These are phyloP conservation scores for Malurus cyaneus DNA, from an alignment of 2,113 vertebrate species.

Conservation along the genomic window DNA sequence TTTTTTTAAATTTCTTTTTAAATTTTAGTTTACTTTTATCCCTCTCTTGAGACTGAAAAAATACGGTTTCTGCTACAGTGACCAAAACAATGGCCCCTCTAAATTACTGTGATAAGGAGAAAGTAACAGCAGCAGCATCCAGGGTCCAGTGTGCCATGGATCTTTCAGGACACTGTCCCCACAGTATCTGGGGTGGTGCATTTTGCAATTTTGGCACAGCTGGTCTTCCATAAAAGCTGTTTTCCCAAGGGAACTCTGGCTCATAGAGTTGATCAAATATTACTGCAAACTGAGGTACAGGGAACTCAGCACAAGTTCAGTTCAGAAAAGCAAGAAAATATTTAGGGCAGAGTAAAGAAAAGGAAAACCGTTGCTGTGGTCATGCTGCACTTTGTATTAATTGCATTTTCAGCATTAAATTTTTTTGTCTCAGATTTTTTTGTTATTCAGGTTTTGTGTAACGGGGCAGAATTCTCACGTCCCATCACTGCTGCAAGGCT, in stretches of 20 bases:
- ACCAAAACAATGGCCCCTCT: not conserved
- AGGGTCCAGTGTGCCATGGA: not conserved
- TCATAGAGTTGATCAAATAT: not conserved
- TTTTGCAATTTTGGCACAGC: not conserved
- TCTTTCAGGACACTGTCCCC: not conserved
- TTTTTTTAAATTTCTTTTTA: not conserved
- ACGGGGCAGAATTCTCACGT: not conserved
- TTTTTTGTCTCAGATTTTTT: not conserved
- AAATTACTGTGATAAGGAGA: not conserved
- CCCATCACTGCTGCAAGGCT: not conserved
- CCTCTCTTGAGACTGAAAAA: not conserved
- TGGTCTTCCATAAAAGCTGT: not conserved
- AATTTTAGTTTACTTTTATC: not conserved
- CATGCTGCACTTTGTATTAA: not conserved
- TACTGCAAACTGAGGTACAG: not conserved
- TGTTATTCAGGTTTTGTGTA: not conserved
- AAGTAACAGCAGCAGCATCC: not conserved
- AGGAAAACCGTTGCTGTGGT: not conserved
- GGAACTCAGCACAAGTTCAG: not conserved
- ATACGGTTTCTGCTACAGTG: not conserved
- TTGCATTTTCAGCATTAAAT: not conserved
- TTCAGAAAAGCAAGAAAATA: not conserved
- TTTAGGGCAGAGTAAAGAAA: not conserved
- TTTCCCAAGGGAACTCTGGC: not conserved
- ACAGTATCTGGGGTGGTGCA: not conserved